These are phyloP conservation scores for Halesus radiatus DNA, from an alignment of 1,140 invertebrate species.

Conservation along the genomic window DNA sequence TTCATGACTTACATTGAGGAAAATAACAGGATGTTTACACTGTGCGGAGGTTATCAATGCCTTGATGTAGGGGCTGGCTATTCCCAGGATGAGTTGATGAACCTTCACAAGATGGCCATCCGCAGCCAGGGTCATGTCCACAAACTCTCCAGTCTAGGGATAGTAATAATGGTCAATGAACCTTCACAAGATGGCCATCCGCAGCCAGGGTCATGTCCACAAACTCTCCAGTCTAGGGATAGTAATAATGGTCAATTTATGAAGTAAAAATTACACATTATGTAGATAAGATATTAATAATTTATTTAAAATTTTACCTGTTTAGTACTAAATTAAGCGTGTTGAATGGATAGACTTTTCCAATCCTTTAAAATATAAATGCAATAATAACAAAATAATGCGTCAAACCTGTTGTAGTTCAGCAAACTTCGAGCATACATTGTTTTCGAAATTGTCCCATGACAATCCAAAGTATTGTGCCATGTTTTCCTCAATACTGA, in stretches of 20 bases:
- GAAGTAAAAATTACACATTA: not conserved
- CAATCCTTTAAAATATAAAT: not conserved
- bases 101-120: conserved; percentile 82
- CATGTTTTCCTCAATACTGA: conserved; percentile 16
- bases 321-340: not conserved
- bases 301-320: not conserved
- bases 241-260: not conserved
- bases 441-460: conserved; percentile 32
- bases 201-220: conserved; percentile 85
- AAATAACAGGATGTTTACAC: conserved; percentile 85
- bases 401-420: conserved; percentile 36
- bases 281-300: not conserved
- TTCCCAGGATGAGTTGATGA: conserved; percentile 80
- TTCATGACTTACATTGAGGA: conserved; percentile 67
- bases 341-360: too few species aligned
- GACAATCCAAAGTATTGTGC: conserved; percentile 34
- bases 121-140: conserved; percentile 84
- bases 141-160: conserved; percentile 78
- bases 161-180: conserved; percentile 76
- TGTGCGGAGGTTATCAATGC: conserved; percentile 81
- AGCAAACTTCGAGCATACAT: conserved; percentile 35
- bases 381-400: not conserved
- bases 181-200: conserved; percentile 80
- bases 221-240: conserved; percentile 77
- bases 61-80: conserved; percentile 83